Base-by-base conservation (phyloP, 2,113 vertebrate genomes). In the Thryonomys swinderianus region DNA sequence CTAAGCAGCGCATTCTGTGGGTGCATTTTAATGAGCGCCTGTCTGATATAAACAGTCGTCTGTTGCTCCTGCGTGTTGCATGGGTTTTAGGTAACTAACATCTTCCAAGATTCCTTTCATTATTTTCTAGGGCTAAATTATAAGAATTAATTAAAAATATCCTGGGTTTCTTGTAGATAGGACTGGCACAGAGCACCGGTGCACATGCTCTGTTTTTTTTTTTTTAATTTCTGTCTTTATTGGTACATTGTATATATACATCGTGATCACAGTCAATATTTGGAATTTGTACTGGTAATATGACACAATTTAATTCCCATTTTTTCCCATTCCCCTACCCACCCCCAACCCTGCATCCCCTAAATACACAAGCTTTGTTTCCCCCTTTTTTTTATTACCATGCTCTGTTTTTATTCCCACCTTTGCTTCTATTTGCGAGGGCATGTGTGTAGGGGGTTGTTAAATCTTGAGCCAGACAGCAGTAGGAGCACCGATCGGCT, bases 401-500 rank as follows among this genome's bases (percentile, higher is more conserved):
- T 7, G 8, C 25, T 92, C 73, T 95, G n/a, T 66, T 71, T 89
- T 95, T 32, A 40, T 48, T 81, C 78, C 73, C 48, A 42, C 34
- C 34, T 40, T 88, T 88, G 66, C 37, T 91, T 95, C 93, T 55
- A 25, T 55, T 88, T 85, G 18, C 81, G 92, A 88, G 78, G 84
- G 57, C 87, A 91, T 95, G 93, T 95, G 90, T 93, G 92, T 71
- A 80, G 37, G 97, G 61, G 66, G 90, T 90, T 95, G 90, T 88
- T 92, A 88, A 95, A 84, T 95, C 93, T 83, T 69, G 90, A 93
- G 90, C 84, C 93, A 94, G 95, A 95, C 86, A 96, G 90, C 23
- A 85, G 90, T 69, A 85, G 94, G 34, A 93, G 8, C 88, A 80
- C 73, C 80, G 95, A 93, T 94, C 81, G 93, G 61, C 96, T 97